Evolutionary conservation across 2,113 vertebrate genomes (phyloP).

Genomic region (Catharus fuscescens): DNA sequence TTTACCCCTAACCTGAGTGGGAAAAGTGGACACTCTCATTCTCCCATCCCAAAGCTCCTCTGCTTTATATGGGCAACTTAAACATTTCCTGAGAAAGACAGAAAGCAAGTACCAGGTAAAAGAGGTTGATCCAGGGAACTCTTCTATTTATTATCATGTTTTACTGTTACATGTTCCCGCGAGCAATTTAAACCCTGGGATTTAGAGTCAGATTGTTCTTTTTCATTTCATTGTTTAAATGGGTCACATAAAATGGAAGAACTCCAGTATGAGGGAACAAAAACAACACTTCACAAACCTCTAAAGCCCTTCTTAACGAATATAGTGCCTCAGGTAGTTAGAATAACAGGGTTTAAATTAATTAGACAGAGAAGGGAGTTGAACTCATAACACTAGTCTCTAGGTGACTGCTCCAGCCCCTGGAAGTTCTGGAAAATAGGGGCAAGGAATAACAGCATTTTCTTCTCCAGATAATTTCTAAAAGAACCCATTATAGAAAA

Average conservation of each 20-base stretch:
- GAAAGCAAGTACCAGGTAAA: not conserved
- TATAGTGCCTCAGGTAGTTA: not conserved
- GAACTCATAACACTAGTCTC: not conserved
- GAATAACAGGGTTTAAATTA: not conserved
- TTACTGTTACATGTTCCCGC: not conserved
- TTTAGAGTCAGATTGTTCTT: not conserved
- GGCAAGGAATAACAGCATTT: not conserved
- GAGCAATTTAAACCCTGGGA: not conserved
- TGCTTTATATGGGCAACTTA: not conserved
- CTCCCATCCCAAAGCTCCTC: not conserved
- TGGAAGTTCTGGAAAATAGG: not conserved
- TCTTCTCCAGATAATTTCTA: not conserved
- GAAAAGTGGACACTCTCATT: not conserved
- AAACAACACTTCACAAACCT: not conserved
- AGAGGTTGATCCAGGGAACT: not conserved
- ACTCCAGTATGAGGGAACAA: not conserved
- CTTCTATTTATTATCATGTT: not conserved
- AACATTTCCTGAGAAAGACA: not conserved
- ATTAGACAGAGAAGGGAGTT: not conserved
- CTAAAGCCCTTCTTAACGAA: not conserved
- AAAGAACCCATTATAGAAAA: not conserved
- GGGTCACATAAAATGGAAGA: not conserved
- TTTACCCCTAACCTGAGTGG: not conserved
- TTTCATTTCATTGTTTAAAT: not conserved
- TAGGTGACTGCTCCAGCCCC: not conserved